phyloP scores from a whole-genome alignment of 2,797 vertebrate species.

The Pseudochromis fuscus region DNA sequence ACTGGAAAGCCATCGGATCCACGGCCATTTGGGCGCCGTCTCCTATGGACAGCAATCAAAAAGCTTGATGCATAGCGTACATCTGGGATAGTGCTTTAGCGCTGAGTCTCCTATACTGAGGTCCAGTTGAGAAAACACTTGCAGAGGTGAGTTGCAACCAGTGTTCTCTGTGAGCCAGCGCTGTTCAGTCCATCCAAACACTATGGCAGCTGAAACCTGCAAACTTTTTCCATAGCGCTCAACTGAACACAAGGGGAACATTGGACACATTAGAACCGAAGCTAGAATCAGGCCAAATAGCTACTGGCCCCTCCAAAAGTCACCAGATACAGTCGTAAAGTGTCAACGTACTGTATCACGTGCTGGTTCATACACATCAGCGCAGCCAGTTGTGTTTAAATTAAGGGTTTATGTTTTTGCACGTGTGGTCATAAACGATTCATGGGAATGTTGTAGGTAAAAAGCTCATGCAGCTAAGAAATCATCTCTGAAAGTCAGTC shows the following conservation, averaged over 20 bases:
- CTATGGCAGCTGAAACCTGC: conserved; percentile 39
- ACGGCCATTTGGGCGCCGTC: conserved; percentile 58
- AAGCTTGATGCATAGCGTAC: conserved; percentile 62
- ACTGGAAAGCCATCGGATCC: conserved; percentile 72
- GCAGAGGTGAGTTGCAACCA: conserved; percentile 47
- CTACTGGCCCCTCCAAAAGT: conserved; percentile 33
- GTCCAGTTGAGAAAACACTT: conserved; percentile 57
- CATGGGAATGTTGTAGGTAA: too few relatives aligned
- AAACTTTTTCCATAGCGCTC: conserved; percentile 46
- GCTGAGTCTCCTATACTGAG: conserved; percentile 33
- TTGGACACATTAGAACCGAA: conserved; percentile 31
- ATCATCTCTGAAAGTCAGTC: too few relatives aligned
- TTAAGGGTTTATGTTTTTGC: too few relatives aligned
- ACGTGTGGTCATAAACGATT: too few relatives aligned
- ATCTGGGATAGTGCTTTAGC: conserved; percentile 75
- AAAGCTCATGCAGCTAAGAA: too few relatives aligned
- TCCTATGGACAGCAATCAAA: conserved; percentile 68
- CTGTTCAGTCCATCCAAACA: conserved; percentile 28
- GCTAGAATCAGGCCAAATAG: conserved; percentile 24
- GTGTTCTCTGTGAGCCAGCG: conserved; percentile 27
- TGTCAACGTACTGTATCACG: conserved; percentile 9
- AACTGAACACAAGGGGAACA: conserved; percentile 44
- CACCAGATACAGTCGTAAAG: conserved; percentile 44
- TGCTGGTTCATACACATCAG: conserved; percentile 26
- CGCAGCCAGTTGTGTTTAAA: neutral